Evolutionary conservation across 2,888 invertebrate genomes (phyloP), one percentile per base, ranked within the genome.

Genomic region (Salticus scenicus): DNA sequence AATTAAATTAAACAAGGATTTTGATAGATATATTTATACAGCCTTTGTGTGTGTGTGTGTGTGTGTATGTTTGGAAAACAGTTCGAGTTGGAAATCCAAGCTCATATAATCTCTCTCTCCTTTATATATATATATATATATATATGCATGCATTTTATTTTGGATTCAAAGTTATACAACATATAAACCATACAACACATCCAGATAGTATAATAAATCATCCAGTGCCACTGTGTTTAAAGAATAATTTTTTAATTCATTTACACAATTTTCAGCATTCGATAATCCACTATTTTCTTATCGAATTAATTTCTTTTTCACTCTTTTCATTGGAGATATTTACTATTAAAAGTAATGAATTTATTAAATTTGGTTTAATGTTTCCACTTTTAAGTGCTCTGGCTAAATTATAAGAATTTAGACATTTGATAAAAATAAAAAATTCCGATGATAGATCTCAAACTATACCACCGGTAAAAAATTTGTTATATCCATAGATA

Each of bases 181-280:
- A n/a, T n/a, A n/a, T n/a, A n/a, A n/a, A n/a, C 20, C 73, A 4
- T 31, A 73, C 57, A 7, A 57, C 33, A 73, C 57, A 73, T 33
- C 73, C 63, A 31, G 73, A 14, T 8, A 24, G 51, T 27, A 57
- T 57, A 73, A 27, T 57, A 57, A 73, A 57, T 10, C 51, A 2
- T 57, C 57, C 17, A 2, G 63, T 20, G 27, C 57, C 73, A 57
- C 73, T 73, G 7, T 33, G 73, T 73, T 73, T 33, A 64, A 1
- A 24, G 24, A 64, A 64, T 27, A 14, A 27, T 64, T 14, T 64
- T 64, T 24, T 20, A n/a, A 64, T 64, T 64, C 28, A 64, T 64
- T 28, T 24, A 64, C 17, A 20, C 17, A 27, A 4, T 64, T 28
- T 27, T 64, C 28, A 4, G 64, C 64, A 64, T 8, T 28, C 14